A percentile compares a stretch with the other conserved stretches of the same genome.
These are phyloP conservation scores for Parauchenoglanis ngamensis DNA, from an alignment of 2,797 vertebrate species.

Conservation along the genomic window DNA sequence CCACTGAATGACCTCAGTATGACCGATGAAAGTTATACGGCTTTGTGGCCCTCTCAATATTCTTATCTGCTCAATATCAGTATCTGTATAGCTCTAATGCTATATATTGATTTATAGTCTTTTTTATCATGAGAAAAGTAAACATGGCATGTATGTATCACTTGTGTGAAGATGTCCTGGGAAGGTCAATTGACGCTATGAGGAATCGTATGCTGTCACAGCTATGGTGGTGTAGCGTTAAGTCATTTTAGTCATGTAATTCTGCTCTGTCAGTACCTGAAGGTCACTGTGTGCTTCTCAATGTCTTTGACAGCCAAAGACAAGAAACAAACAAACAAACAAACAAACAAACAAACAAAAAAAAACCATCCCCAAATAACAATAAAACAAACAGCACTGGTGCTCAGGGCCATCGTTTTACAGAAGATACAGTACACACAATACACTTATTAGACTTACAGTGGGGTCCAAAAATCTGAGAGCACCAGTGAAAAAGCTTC, in stretches of 20 bases:
- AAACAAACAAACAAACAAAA: background rate
- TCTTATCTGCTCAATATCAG: background rate
- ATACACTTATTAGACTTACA: constrained; percentile 2
- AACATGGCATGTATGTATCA: constrained; percentile 11
- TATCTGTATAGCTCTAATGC: background rate
- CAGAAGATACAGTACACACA: constrained; percentile 47
- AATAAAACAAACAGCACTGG: constrained; percentile 30
- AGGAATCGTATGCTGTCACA: constrained; percentile 1
- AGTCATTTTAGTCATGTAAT: constrained; percentile 22
- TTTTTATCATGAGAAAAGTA: constrained; percentile 23
- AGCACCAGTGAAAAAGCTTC: background rate
- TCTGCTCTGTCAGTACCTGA: constrained; percentile 29
- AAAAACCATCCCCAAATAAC: background rate
- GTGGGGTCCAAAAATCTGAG: background rate
- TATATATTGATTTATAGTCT: constrained; percentile 13
- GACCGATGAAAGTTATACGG: constrained; percentile 11
- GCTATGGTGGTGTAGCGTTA: constrained; percentile 13
- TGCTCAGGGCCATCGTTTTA: constrained; percentile 25
- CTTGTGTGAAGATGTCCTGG: constrained; percentile 36
- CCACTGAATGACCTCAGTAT: background rate
- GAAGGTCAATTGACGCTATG: constrained; percentile 33
- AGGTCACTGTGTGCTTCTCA: constrained; percentile 24
- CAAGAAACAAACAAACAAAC: background rate
- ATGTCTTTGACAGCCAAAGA: constrained; percentile 13
- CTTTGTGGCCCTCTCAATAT: background rate